Evolutionary conservation across 2,888 invertebrate species (phyloP), one percentile per base, ranked within the genome.

Genomic region (Cheilosia variabilis): DNA sequence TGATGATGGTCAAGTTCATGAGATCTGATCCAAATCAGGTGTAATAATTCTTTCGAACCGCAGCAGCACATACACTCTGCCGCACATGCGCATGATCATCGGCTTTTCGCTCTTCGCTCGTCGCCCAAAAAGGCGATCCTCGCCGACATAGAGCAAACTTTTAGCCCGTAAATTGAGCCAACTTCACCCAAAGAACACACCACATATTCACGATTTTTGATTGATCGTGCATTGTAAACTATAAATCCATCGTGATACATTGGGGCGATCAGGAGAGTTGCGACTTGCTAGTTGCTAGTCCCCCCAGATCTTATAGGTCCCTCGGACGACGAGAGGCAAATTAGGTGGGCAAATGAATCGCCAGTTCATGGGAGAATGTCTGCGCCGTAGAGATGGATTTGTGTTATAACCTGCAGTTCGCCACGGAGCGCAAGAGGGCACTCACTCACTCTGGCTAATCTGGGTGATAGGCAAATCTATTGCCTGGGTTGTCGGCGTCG

Each of bases 161-260:
- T 31, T 47, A 66, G 50, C 37, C 24, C 52, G 68, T 53, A 78
- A 87, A 77, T 77, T 75, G 71, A 84, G 75, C 75, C 80, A 73
- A 55, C 77, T 66, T 31, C 58, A 55, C 37, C 68, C 87, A 87
- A 87, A 88, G 88, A 87, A 87, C 86, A 87, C 86, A 87, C 87
- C 84, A 89, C 82, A 87, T 88, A 88, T 89, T 90, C 91, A 91
- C 91, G 91, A 90, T 91, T 92, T 91, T 92, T 92, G 92, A 92
- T 92, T 92, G 92, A 92, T 92, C 92, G 92, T 92, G 92, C 91
- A 92, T 91, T 91, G 91, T 91, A 92, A 91, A 91, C 92, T 92
- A 91, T 91, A 91, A 92, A 91, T 91, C 91, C 90, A 91, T 92
- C 92, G 92, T 92, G 92, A 92, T 92, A 92, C 92, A 92, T 92